These are phyloP conservation scores for Dascyllus trimaculatus DNA, from an alignment of 2,113 vertebrate species.

Conservation along the genomic window DNA sequence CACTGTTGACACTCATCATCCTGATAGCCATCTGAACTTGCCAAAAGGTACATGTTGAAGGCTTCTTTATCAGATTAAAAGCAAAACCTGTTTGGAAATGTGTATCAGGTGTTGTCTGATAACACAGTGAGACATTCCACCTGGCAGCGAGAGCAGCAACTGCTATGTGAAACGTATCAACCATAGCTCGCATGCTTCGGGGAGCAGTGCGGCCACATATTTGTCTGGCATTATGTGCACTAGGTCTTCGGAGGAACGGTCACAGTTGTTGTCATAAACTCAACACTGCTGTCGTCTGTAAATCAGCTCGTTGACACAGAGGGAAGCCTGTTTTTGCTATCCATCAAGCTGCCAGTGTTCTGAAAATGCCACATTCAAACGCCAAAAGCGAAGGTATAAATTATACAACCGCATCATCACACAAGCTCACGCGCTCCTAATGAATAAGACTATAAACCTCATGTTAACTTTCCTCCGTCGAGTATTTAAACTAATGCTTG, in stretches of 20 bases:
- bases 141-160: slow-evolving; percentile 9
- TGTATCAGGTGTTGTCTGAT: slow-evolving; percentile 37
- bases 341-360: background rate
- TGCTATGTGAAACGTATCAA: slow-evolving; percentile 18
- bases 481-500: slow-evolving; percentile 9
- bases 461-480: background rate
- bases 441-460: background rate
- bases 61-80: slow-evolving; percentile 56
- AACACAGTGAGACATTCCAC: slow-evolving; percentile 25
- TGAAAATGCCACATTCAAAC: background rate
- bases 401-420: background rate
- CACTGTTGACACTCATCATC: slow-evolving; percentile 24
- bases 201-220: slow-evolving; percentile 17
- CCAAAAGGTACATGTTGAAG: slow-evolving; percentile 49
- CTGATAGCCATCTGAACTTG: slow-evolving; percentile 40
- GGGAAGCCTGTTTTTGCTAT: background rate
- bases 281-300: slow-evolving; percentile 15
- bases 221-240: slow-evolving; percentile 27
- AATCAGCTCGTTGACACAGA: slow-evolving; percentile 28
- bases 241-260: slow-evolving; percentile 24
- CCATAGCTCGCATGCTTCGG: slow-evolving; percentile 7
- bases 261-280: slow-evolving; percentile 28
- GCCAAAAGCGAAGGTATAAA: background rate
- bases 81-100: slow-evolving; percentile 40
- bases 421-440: background rate